Percentiles rank a stretch among this genome's conserved stretches.
Evolutionary conservation across 2,113 vertebrate genomes (phyloP).

Genomic region (Channa argus): DNA sequence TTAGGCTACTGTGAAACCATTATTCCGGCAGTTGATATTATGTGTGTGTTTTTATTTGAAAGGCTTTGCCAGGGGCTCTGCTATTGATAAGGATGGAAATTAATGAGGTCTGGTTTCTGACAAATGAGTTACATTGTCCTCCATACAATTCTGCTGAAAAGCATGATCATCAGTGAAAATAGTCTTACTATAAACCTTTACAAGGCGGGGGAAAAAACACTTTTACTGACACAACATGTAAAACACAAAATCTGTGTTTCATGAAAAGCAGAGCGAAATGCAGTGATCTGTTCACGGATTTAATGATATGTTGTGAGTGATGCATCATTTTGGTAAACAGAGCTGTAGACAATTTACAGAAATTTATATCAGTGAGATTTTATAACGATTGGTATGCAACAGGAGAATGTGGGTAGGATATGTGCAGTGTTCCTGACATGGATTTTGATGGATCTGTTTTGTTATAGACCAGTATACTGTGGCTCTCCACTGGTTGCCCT

Average conservation of each 20-base stretch:
- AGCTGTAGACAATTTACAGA: too few relatives aligned
- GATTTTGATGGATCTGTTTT: too few relatives aligned
- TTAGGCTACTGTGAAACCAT: constrained; percentile 22
- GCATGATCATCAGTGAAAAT: not conserved
- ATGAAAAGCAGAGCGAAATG: too few relatives aligned
- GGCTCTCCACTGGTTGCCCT: too few relatives aligned
- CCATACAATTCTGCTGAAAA: not conserved
- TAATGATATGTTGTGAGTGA: too few relatives aligned
- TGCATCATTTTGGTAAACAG: not conserved
- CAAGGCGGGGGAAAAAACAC: not conserved
- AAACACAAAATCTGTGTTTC: not conserved
- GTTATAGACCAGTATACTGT: too few relatives aligned
- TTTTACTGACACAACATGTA: not conserved
- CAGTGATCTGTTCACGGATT: too few relatives aligned
- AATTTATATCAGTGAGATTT: too few relatives aligned
- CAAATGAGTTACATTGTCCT: not conserved
- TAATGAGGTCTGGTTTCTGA: not conserved
- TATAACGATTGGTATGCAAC: too few relatives aligned
- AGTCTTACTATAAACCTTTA: too few relatives aligned
- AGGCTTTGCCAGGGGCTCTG: not conserved
- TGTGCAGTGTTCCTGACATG: too few relatives aligned
- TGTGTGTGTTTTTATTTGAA: constrained; percentile 18
- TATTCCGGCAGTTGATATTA: constrained; percentile 19
- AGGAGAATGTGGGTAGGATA: too few relatives aligned
- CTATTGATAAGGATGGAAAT: constrained; percentile 8